These are phyloP conservation scores for Megaleporinus macrocephalus DNA, from an alignment of 2,113 vertebrate species.

Conservation along the genomic window DNA sequence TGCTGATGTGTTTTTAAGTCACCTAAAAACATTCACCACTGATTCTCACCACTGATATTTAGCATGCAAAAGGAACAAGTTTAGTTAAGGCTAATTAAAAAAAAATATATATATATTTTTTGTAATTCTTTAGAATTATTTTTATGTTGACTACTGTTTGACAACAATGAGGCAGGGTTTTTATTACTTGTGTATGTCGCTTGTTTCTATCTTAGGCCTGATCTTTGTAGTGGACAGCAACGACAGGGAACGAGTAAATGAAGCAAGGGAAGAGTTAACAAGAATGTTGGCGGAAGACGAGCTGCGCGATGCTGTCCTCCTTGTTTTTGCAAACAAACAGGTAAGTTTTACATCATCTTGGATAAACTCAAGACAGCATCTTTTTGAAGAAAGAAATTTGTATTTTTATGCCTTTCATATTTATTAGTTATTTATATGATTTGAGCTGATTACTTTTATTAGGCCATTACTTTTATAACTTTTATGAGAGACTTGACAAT, in stretches of 20 bases:
- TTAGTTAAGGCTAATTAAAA: no score
- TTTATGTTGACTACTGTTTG: not conserved
- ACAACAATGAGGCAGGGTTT: not conserved
- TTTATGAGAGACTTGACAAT: no score
- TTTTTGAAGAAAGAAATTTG: not conserved
- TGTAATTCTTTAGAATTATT: not conserved
- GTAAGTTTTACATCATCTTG: slow-evolving; percentile 59
- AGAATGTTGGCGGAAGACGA: slow-evolving; percentile 86
- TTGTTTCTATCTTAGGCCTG: slow-evolving; percentile 65
- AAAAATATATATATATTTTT: no score
- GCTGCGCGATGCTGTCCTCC: slow-evolving; percentile 82
- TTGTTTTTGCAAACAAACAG: slow-evolving; percentile 90
- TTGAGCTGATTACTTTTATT: no score
- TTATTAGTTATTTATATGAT: no score
- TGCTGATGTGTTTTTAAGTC: no score
- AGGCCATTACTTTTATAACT: no score
- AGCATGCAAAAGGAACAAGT: no score
- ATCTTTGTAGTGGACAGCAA: slow-evolving; percentile 91
- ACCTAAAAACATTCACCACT: no score
- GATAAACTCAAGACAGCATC: not conserved
- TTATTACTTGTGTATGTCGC: not conserved
- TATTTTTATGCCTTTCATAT: no score
- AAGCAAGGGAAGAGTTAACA: slow-evolving; percentile 83
- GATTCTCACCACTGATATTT: no score
- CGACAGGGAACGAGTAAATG: slow-evolving; percentile 84